These are phyloP conservation scores for Acinonyx jubatus DNA, from an alignment of 2,113 vertebrate genomes.

Conservation along the genomic window DNA sequence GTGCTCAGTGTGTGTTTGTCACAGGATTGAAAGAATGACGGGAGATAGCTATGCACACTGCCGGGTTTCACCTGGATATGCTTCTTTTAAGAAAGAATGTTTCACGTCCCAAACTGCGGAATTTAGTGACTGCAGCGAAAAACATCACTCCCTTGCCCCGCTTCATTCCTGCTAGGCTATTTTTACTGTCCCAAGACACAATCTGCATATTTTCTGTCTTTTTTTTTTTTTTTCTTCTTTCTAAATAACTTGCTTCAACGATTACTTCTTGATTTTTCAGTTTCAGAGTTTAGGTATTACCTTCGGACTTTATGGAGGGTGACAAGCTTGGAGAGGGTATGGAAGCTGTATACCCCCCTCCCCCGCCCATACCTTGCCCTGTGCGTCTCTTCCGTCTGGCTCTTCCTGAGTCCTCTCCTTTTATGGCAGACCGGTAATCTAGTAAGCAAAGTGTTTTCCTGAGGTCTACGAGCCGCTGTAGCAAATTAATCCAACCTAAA, in stretches of 20 bases:
- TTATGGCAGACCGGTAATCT: too few species aligned
- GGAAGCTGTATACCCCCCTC: too few species aligned
- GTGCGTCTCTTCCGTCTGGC: too few species aligned
- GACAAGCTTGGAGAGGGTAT: too few species aligned
- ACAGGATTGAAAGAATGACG: background rate
- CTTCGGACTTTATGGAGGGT: background rate
- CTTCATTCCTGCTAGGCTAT: background rate
- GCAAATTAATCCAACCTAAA: too few species aligned
- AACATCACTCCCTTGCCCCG: background rate
- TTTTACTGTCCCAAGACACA: background rate
- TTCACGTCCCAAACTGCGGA: background rate
- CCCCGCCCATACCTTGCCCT: too few species aligned
- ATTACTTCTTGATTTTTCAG: background rate
- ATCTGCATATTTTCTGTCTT: background rate
- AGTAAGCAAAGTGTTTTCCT: too few species aligned
- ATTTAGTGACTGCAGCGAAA: background rate
- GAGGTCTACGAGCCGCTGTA: too few species aligned
- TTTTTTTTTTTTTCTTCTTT: background rate
- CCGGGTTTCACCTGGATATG: background rate
- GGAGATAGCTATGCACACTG: background rate
- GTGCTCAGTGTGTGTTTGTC: background rate
- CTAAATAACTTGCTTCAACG: background rate
- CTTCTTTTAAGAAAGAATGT: background rate
- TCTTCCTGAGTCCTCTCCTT: too few species aligned
- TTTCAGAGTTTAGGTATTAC: background rate